Base-by-base conservation (phyloP, 1,140 invertebrate species). In the Apis laboriosa region DNA sequence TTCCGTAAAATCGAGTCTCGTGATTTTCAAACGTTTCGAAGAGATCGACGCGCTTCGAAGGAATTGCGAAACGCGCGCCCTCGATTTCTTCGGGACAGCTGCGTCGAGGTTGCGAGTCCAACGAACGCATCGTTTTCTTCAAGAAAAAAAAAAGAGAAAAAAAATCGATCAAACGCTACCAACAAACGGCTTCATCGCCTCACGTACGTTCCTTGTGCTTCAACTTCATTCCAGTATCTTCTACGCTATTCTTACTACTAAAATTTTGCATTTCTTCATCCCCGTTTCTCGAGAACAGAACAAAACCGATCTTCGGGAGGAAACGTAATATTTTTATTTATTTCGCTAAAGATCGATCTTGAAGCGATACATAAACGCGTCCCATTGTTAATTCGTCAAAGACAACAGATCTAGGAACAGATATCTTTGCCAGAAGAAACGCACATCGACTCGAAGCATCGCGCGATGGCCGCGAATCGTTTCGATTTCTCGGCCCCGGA, bases 391-490 rank as follows among this genome's bases (percentile, higher is more conserved):
- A 43, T 43, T 43, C 5, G 4, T 43, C 34, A 34, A 34, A 34
- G 34, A 7, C 34, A 19, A 53, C 19, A 9, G 28, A 71, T 76
- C 43, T 51, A 53, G 73, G 60, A 76, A 64, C 60, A 76, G 13
- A 76, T n/a, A 64, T 53, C 8, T 9, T 24, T 12, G 15, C 9
- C 55, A 15, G 56, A 24, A 74, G 72, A 49, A 60, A 76, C 60
- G 60, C 74, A 51, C 77, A 28, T 76, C 72, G 64, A 68, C 56
- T 77, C 63, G 55, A 61, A 34, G 63, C 79, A 7, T 43, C 34
- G 21, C 53, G 24, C 24, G 7, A 8, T 66, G 67, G 49, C 11
- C 49, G 34, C 1, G n/a, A 9, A 4, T 75, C 63, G 66, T 24
- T 21, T n/a, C 53, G 64, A 56, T 60, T 43, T 64, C 19, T 28